These are phyloP conservation scores for Drosophila yakuba DNA, from an alignment of 1,140 invertebrate species.

Conservation along the genomic window DNA sequence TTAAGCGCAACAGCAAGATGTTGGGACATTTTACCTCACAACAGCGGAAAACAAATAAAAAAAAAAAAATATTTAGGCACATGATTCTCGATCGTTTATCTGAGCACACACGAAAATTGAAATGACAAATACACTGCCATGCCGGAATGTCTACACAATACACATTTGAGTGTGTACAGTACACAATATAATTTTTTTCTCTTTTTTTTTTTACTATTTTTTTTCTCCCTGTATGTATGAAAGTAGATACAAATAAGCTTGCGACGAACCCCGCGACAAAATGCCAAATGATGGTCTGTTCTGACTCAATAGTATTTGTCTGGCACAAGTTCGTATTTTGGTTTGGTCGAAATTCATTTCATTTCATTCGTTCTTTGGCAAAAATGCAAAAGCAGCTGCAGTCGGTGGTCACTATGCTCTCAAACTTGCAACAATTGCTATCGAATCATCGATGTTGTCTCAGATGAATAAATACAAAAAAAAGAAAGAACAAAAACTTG, in stretches of 20 bases:
- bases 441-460: constrained; percentile 2
- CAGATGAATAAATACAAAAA: background rate
- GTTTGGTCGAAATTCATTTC: constrained; percentile 4
- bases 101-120: constrained; percentile 62
- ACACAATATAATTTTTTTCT: constrained; percentile 4
- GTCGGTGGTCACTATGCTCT: constrained; percentile 1
- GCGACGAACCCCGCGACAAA: constrained; percentile 17
- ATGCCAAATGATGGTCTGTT: constrained; percentile 26
- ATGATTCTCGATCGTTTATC: constrained; percentile 67
- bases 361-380: constrained; percentile 3
- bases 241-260: constrained; percentile 31
- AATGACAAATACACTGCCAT: constrained; percentile 57
- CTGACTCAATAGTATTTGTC: background rate
- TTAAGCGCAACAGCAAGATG: constrained; percentile 6
- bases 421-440: constrained; percentile 24
- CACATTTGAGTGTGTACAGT: constrained; percentile 11
- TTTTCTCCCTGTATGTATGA: constrained; percentile 4
- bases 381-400: constrained; percentile 37
- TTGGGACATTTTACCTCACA: constrained; percentile 27
- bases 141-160: constrained; percentile 18
- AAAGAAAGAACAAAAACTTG: background rate
- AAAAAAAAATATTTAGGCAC: constrained; percentile 43
- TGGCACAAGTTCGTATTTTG: constrained; percentile 5
- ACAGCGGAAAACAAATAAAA: background rate
- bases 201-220: background rate